These are phyloP conservation scores for Amphipyra tragopoginis DNA, from an alignment of 2,888 invertebrate species.

Conservation along the genomic window DNA sequence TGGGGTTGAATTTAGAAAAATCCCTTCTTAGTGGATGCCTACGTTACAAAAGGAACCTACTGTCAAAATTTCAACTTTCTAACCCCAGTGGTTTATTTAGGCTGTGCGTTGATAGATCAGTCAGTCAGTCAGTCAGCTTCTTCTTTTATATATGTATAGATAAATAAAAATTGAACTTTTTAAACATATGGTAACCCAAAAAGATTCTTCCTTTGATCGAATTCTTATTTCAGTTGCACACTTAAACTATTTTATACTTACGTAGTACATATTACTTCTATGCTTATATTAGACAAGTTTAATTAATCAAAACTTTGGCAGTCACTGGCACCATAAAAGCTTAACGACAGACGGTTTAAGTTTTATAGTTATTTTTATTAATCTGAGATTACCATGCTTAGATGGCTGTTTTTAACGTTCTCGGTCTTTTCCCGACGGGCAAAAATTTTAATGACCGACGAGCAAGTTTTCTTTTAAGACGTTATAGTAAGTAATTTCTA, in stretches of 20 bases:
- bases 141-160: too few relatives aligned
- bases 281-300: constrained; percentile 23
- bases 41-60: too few relatives aligned
- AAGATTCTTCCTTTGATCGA: too few relatives aligned
- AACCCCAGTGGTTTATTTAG: too few relatives aligned
- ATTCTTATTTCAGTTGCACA: not conserved
- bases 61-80: too few relatives aligned
- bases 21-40: too few relatives aligned
- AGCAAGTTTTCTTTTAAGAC: not conserved
- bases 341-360: constrained; percentile 29
- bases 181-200: too few relatives aligned
- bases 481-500: not conserved
- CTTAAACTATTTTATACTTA: constrained; percentile 12
- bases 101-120: too few relatives aligned
- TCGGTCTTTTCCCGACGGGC: not conserved
- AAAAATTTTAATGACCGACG: constrained; percentile 5
- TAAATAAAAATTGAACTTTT: too few relatives aligned
- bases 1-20: too few relatives aligned
- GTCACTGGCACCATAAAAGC: constrained; percentile 19
- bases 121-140: too few relatives aligned
- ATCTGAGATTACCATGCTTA: constrained; percentile 9
- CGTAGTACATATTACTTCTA: too few relatives aligned
- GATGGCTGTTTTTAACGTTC: not conserved
- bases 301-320: constrained; percentile 44
- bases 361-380: constrained; percentile 32